Conservation (phyloP, 2,888 invertebrate species). For the Limnephilus auricula region DNA sequence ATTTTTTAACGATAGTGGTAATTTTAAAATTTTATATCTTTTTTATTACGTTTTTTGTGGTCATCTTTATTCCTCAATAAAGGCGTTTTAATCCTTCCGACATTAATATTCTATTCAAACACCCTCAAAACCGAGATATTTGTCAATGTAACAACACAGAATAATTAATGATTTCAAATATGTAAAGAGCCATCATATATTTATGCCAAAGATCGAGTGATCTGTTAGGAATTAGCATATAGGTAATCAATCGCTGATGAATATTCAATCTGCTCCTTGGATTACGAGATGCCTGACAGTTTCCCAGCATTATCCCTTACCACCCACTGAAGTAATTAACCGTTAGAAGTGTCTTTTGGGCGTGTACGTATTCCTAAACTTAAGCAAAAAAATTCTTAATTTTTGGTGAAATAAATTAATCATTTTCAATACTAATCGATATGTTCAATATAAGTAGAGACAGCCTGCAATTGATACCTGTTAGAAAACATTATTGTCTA, state of each 20-base stretch:
- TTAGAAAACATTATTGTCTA: too few species aligned
- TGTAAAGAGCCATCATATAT: background rate
- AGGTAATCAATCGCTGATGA: conserved; percentile 37
- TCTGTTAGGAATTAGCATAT: conserved; percentile 28
- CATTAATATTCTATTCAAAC: too few species aligned
- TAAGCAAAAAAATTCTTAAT: background rate
- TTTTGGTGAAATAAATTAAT: too few species aligned
- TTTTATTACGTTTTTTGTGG: background rate
- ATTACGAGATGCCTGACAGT: conserved; percentile 41
- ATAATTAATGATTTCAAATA: background rate
- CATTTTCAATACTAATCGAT: too few species aligned
- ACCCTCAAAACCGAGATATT: background rate
- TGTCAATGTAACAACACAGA: background rate
- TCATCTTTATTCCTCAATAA: background rate
- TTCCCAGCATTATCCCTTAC: conserved; percentile 1
- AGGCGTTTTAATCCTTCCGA: background rate
- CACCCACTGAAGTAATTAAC: background rate
- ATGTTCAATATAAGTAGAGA: too few species aligned
- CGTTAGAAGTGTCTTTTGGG: background rate
- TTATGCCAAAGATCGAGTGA: background rate
- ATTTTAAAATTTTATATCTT: background rate
- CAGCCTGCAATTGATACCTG: too few species aligned
- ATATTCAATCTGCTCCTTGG: conserved; percentile 45
- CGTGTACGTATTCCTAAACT: background rate
- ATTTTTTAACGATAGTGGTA: background rate